These are phyloP conservation scores for Chrysomallon squamiferum DNA, from an alignment of 1,140 invertebrate species.

Conservation along the genomic window DNA sequence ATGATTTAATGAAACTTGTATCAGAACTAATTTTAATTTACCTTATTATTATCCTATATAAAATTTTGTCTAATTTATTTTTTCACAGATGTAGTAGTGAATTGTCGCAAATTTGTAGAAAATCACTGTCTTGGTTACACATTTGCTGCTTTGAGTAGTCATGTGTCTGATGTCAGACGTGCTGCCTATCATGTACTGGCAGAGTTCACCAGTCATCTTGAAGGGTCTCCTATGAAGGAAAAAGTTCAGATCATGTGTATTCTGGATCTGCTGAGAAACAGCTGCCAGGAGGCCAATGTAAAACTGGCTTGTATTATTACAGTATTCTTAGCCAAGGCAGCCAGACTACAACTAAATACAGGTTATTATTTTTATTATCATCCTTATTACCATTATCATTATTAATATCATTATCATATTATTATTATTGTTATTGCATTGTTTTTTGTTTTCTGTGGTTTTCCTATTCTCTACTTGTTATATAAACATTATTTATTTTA, in stretches of 20 bases:
- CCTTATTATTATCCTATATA: too few species aligned
- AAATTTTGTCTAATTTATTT: too few species aligned
- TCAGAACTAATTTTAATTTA: too few species aligned
- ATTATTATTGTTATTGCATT: too few species aligned
- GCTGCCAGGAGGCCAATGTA: background rate
- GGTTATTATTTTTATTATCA: too few species aligned
- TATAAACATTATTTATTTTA: too few species aligned
- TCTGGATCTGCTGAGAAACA: background rate
- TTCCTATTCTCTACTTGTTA: too few species aligned
- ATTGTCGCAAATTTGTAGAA: background rate
- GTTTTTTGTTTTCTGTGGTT: too few species aligned
- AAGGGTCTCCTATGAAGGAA: background rate
- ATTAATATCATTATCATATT: too few species aligned
- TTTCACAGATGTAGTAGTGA: background rate
- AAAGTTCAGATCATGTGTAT: background rate
- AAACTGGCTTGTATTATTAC: background rate
- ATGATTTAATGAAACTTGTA: too few species aligned
- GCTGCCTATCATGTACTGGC: background rate
- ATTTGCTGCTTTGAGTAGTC: slow-evolving; percentile 5
- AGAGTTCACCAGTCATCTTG: background rate
- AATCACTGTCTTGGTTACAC: background rate
- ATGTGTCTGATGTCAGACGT: background rate
- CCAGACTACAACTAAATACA: background rate
- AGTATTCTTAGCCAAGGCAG: background rate
- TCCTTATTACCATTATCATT: too few species aligned